phyloP scores from a whole-genome alignment of 2,797 vertebrate genomes.

The Cossypha polioptera region DNA sequence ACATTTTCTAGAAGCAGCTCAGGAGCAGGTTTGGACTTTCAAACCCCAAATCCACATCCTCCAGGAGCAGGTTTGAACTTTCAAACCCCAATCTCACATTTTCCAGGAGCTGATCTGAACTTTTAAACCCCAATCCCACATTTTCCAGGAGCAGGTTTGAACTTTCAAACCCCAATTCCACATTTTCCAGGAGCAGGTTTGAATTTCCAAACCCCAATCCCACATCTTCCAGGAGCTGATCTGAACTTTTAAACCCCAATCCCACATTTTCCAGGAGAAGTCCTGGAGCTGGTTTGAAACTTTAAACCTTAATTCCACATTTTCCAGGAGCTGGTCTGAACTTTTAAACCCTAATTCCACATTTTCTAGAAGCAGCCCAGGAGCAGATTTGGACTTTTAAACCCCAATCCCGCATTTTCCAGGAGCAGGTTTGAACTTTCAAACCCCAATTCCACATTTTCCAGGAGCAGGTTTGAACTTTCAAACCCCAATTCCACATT shows the following conservation, averaged over 20 bases:
- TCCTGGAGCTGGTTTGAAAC: not conserved
- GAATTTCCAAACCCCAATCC: not conserved
- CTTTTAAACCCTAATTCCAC: not conserved
- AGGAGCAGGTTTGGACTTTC: not conserved
- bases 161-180: too few species aligned
- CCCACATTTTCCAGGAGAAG: not conserved
- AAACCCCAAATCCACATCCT: not conserved
- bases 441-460: too few species aligned
- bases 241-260: not conserved
- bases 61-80: not conserved
- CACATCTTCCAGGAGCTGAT: not conserved
- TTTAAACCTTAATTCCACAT: not conserved
- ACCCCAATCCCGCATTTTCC: too few species aligned
- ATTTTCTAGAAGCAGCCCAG: not conserved
- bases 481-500: accelerated
- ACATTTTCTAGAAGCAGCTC: not conserved
- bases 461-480: not conserved
- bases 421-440: too few species aligned
- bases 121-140: not conserved
- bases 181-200: not conserved
- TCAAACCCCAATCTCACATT: too few species aligned
- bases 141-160: not conserved
- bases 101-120: not conserved
- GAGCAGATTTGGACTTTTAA: not conserved
- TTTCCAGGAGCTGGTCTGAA: not conserved